These are phyloP conservation scores for Chymomyza costata DNA, from an alignment of 1,140 invertebrate genomes.

Conservation along the genomic window DNA sequence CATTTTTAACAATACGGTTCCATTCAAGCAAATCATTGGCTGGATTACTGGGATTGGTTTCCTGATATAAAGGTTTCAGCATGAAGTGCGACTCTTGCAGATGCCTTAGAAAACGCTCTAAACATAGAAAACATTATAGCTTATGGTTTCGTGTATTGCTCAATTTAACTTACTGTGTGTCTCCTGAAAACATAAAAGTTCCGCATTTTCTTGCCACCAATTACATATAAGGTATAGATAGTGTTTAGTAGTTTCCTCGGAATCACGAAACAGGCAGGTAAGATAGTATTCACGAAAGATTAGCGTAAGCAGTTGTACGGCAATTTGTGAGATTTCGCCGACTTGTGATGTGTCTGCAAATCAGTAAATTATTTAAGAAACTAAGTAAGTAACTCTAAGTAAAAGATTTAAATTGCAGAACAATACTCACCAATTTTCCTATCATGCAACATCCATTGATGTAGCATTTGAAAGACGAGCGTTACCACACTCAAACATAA, in stretches of 20 bases:
- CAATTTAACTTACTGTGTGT: conserved; percentile 41
- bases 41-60: conserved; percentile 41
- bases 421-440: conserved; percentile 29
- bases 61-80: conserved; percentile 49
- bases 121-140: neutral
- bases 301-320: conserved; percentile 52
- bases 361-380: neutral
- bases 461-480: conserved; percentile 57
- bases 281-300: conserved; percentile 65
- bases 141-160: neutral
- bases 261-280: conserved; percentile 53
- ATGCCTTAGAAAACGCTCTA: conserved; percentile 51
- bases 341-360: conserved; percentile 40
- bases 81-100: conserved; percentile 56
- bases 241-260: conserved; percentile 65
- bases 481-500: conserved; percentile 64
- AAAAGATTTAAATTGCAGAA: neutral
- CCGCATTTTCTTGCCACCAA: conserved; percentile 52
- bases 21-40: conserved; percentile 50
- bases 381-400: neutral
- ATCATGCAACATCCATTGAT: conserved; percentile 55
- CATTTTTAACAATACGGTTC: conserved; percentile 37
- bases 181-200: conserved; percentile 41
- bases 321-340: conserved; percentile 48
- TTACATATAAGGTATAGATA: conserved; percentile 56